phyloP scores from a whole-genome alignment of 1,140 invertebrate species.

The Drosophila saltans region DNA sequence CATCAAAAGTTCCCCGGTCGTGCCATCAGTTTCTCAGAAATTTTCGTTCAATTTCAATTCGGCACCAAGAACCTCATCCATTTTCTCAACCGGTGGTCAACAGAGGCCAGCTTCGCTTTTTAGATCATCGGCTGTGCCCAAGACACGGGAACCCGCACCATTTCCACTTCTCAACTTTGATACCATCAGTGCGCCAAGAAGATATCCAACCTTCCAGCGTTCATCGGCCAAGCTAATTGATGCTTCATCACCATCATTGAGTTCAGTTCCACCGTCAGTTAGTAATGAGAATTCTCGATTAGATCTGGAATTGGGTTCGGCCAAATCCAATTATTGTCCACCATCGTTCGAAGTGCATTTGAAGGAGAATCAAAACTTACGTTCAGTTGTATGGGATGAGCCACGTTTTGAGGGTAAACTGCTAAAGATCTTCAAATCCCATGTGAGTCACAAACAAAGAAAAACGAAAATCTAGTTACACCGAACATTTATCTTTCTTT shows the following conservation, averaged over 20 bases:
- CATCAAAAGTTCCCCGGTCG: slow-evolving; percentile 77
- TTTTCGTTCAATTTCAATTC: slow-evolving; percentile 10
- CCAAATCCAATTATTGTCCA: slow-evolving; percentile 84
- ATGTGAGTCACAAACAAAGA: slow-evolving; percentile 83
- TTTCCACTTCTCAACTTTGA: slow-evolving; percentile 12
- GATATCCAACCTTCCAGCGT: slow-evolving; percentile 3
- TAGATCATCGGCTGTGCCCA: slow-evolving; percentile 4
- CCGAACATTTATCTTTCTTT: neutral
- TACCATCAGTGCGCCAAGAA: neutral
- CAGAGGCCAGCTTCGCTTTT: neutral
- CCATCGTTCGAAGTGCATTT: slow-evolving; percentile 86
- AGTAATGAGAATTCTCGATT: slow-evolving; percentile 32
- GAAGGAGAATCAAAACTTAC: slow-evolving; percentile 84
- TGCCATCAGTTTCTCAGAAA: slow-evolving; percentile 22
- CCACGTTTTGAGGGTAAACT: slow-evolving; percentile 87
- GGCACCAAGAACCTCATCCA: neutral
- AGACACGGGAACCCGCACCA: neutral
- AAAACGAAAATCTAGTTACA: too few relatives aligned
- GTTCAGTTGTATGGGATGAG: slow-evolving; percentile 87
- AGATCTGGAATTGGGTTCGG: slow-evolving; percentile 44
- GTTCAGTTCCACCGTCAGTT: neutral
- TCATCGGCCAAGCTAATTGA: slow-evolving; percentile 18
- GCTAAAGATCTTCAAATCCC: slow-evolving; percentile 86
- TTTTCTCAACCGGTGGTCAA: neutral
- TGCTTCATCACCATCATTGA: neutral